A percentile compares a stretch with the other conserved stretches of the same genome.
Conservation (phyloP, 2,888 invertebrate species). For the Lingula anatina region DNA sequence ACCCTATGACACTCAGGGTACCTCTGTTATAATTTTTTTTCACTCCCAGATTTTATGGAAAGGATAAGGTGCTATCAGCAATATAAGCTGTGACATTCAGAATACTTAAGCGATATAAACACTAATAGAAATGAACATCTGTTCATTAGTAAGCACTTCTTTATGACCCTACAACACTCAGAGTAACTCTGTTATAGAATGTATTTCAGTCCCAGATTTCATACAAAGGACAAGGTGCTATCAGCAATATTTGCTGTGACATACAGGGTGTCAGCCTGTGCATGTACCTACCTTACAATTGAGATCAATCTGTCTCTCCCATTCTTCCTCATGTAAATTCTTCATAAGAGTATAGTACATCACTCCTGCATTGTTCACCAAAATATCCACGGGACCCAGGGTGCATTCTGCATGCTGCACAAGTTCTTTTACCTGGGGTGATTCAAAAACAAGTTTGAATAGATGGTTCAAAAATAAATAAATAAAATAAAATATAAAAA, state of each 20-base stretch:
- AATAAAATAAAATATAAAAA: too few species aligned
- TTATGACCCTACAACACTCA: too few species aligned
- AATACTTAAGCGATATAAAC: too few species aligned
- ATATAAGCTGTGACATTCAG: not conserved
- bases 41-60: not conserved
- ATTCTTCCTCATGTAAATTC: constrained; percentile 48
- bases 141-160: too few species aligned
- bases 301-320: constrained; percentile 50
- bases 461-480: too few species aligned
- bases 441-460: too few species aligned
- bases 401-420: constrained; percentile 37
- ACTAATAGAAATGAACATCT: too few species aligned
- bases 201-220: too few species aligned
- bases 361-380: constrained; percentile 52
- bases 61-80: not conserved
- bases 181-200: too few species aligned
- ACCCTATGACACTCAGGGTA: not conserved
- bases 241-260: too few species aligned
- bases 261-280: too few species aligned
- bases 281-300: constrained; percentile 50
- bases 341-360: constrained; percentile 53
- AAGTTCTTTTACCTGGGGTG: constrained; percentile 40
- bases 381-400: constrained; percentile 46
- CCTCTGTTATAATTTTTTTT: not conserved
- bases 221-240: too few species aligned